Percentiles rank a stretch among this genome's conserved stretches.
These are phyloP conservation scores for Phymorhynchus buccinoides DNA, from an alignment of 1,140 invertebrate species.

Conservation along the genomic window DNA sequence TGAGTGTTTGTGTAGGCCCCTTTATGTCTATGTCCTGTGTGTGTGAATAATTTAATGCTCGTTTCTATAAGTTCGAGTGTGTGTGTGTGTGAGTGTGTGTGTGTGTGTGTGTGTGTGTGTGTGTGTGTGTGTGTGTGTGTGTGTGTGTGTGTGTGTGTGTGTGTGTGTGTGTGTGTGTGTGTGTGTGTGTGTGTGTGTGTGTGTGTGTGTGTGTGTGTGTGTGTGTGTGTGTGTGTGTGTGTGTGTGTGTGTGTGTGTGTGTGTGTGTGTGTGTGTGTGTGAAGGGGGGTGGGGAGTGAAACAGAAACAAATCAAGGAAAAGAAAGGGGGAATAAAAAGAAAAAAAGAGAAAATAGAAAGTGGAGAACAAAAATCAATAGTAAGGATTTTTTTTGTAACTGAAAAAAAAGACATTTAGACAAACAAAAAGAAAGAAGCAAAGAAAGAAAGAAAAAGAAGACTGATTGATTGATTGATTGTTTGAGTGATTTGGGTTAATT, in stretches of 20 bases:
- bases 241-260: neutral
- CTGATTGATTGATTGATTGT: too few relatives aligned
- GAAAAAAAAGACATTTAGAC: too few relatives aligned
- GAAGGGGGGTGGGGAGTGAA: neutral
- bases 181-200: neutral
- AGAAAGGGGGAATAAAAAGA: neutral
- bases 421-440: neutral
- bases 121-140: neutral
- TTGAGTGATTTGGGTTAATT: too few relatives aligned
- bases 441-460: neutral
- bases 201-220: neutral
- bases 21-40: too few relatives aligned
- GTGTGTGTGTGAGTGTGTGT: neutral
- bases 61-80: too few relatives aligned
- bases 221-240: conserved; percentile 6
- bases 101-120: neutral
- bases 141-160: neutral
- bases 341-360: neutral
- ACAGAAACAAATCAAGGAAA: neutral
- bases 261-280: neutral
- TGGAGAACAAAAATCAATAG: too few relatives aligned
- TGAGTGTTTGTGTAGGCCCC: too few relatives aligned
- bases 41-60: too few relatives aligned
- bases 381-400: too few relatives aligned
- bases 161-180: neutral